Conservation (phyloP, 64 coral and sea anemone genomes). For the Montipora cactus region DNA sequence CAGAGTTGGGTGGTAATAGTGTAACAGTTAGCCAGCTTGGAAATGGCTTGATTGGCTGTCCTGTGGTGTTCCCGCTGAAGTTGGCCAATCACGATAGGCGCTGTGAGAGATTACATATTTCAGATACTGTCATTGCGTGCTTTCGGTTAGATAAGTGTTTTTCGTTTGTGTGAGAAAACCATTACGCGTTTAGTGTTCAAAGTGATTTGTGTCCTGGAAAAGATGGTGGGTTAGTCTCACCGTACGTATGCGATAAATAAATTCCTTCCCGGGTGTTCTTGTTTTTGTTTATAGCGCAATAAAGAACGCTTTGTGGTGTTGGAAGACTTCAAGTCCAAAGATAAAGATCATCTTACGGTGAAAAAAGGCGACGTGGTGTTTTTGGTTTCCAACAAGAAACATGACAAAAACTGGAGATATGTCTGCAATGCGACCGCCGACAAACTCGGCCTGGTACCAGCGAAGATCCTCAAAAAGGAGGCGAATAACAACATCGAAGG, state of each 20-base stretch:
- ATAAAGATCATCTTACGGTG: slow-evolving; percentile 91
- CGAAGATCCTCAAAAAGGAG: slow-evolving; percentile 88
- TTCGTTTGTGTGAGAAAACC: too few species aligned
- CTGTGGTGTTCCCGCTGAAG: too few species aligned
- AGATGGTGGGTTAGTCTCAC: too few species aligned
- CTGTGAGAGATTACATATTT: too few species aligned
- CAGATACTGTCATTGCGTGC: too few species aligned
- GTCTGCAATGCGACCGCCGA: slow-evolving; percentile 88
- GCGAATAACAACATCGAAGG: slow-evolving; percentile 86
- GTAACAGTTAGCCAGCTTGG: too few species aligned
- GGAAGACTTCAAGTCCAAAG: slow-evolving; percentile 97
- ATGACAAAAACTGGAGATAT: slow-evolving; percentile 98
- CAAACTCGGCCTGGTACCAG: slow-evolving; percentile 92
- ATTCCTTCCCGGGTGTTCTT: background rate
- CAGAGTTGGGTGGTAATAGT: too few species aligned
- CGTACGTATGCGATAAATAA: too few species aligned
- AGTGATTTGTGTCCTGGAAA: background rate
- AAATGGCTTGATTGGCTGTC: too few species aligned
- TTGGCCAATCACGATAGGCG: too few species aligned
- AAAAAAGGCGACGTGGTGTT: slow-evolving; percentile 95
- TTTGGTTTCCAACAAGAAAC: slow-evolving; percentile 95
- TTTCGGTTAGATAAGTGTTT: too few species aligned
- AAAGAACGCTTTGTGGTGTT: slow-evolving; percentile 87
- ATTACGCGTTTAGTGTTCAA: background rate
- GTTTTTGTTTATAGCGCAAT: slow-evolving; percentile 62